Percentiles rank a stretch among this genome's conserved stretches.
These are phyloP conservation scores for Amphipoea lucens DNA, from an alignment of 2,888 invertebrate species.

Conservation along the genomic window DNA sequence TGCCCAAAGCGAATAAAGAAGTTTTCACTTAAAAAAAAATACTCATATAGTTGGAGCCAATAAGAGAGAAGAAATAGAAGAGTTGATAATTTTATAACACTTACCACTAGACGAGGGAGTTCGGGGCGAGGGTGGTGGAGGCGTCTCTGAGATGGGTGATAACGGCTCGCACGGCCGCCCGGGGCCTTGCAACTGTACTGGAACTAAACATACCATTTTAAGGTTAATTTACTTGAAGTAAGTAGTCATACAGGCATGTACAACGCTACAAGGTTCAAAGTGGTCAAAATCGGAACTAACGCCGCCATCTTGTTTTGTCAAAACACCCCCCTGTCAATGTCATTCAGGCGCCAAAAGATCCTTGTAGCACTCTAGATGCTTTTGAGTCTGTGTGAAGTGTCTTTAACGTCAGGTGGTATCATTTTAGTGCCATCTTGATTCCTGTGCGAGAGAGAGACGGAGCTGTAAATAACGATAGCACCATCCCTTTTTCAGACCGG, in stretches of 20 bases:
- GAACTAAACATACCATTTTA: slow-evolving; percentile 73
- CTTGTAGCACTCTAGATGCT: not conserved
- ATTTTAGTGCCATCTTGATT: too few relatives aligned
- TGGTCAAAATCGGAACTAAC: not conserved
- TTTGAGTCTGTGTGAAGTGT: not conserved
- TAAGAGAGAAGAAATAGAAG: not conserved
- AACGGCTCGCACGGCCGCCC: slow-evolving; percentile 91
- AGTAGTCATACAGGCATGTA: not conserved
- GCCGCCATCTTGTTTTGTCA: not conserved
- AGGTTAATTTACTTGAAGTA: not conserved
- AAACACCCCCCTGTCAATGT: not conserved
- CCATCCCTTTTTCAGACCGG: too few relatives aligned
- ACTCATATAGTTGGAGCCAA: not conserved
- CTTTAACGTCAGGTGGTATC: not conserved
- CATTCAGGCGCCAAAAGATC: not conserved
- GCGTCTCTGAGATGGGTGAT: slow-evolving; percentile 96
- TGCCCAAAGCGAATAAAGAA: too few relatives aligned
- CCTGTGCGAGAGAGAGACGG: too few relatives aligned
- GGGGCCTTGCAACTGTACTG: slow-evolving; percentile 87
- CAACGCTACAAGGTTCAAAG: not conserved
- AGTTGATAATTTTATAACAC: not conserved
- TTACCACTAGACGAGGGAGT: slow-evolving; percentile 88
- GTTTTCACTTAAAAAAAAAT: not conserved
- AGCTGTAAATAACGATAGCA: too few relatives aligned
- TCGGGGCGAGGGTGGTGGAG: slow-evolving; percentile 91